These are phyloP conservation scores for Gymnoscopelus microlampas DNA, from an alignment of 2,797 vertebrate genomes.

Conservation along the genomic window DNA sequence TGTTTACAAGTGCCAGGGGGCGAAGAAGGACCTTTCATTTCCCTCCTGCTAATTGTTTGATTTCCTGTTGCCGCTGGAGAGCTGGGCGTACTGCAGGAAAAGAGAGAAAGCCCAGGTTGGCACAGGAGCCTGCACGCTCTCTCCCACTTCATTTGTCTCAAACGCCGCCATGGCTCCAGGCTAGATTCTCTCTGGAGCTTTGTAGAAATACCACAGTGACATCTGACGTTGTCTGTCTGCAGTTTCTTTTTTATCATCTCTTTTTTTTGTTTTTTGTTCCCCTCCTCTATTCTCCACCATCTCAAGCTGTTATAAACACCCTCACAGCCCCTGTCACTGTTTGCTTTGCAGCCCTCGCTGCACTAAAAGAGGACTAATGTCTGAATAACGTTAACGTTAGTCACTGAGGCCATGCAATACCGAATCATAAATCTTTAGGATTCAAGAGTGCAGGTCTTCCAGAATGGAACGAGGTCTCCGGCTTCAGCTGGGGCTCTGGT, in stretches of 20 bases:
- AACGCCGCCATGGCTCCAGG: conserved; percentile 75
- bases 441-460: conserved; percentile 36
- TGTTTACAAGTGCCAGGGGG: conserved; percentile 81
- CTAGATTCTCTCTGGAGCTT: conserved; percentile 80
- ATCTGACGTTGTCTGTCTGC: conserved; percentile 77
- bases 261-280: conserved; percentile 11
- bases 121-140: conserved; percentile 57
- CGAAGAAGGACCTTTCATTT: conserved; percentile 80
- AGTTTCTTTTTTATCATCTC: conserved; percentile 57
- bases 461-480: conserved; percentile 25
- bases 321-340: conserved; percentile 50
- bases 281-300: conserved; percentile 29
- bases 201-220: conserved; percentile 81
- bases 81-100: conserved; percentile 58
- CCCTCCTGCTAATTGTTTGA: conserved; percentile 87
- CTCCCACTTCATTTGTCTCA: conserved; percentile 74
- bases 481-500: conserved; percentile 32
- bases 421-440: conserved; percentile 44
- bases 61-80: conserved; percentile 83
- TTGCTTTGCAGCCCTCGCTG: conserved; percentile 56
- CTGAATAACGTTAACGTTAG: conserved; percentile 24
- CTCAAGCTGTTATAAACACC: conserved; percentile 64
- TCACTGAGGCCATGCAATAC: conserved; percentile 26
- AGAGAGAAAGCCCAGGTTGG: conserved; percentile 69
- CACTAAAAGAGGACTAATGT: conserved; percentile 41